These are phyloP conservation scores for Cottus gobio DNA, from an alignment of 2,113 vertebrate species.

Conservation along the genomic window DNA sequence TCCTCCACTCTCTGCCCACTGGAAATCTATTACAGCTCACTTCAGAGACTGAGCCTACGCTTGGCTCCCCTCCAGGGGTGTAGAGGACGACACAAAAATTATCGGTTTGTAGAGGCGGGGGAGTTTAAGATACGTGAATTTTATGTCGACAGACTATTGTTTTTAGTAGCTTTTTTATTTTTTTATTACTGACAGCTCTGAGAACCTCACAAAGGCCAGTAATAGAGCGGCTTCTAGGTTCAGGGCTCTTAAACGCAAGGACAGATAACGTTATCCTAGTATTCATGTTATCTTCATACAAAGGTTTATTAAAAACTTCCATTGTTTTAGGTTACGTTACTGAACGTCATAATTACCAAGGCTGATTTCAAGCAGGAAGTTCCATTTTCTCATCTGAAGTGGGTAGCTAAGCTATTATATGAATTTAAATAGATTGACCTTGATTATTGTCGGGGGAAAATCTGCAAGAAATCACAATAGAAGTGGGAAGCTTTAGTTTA, in stretches of 20 bases:
- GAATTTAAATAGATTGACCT: slow-evolving; percentile 44
- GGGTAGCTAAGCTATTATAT: slow-evolving; percentile 22
- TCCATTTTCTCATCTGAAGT: slow-evolving; percentile 58
- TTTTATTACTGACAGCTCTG: slow-evolving; percentile 40
- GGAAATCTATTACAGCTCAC: slow-evolving; percentile 70
- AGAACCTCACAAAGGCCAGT: slow-evolving; percentile 43
- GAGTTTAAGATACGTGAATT: slow-evolving; percentile 38
- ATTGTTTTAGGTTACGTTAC: slow-evolving; percentile 61
- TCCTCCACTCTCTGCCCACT: slow-evolving; percentile 65
- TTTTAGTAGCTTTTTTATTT: slow-evolving; percentile 35
- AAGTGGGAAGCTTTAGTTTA: neutral
- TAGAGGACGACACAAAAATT: slow-evolving; percentile 62
- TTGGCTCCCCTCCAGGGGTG: slow-evolving; percentile 64
- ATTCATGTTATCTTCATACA: slow-evolving; percentile 26
- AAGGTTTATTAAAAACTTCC: slow-evolving; percentile 55
- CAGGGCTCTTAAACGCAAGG: slow-evolving; percentile 62
- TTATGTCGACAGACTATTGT: slow-evolving; percentile 48
- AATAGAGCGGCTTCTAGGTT: slow-evolving; percentile 19
- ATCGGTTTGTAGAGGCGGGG: slow-evolving; percentile 27
- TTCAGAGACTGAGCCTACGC: slow-evolving; percentile 59
- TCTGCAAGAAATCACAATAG: slow-evolving; percentile 18
- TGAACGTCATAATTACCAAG: slow-evolving; percentile 26
- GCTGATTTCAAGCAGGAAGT: slow-evolving; percentile 54
- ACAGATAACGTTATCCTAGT: slow-evolving; percentile 71
- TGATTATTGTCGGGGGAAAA: slow-evolving; percentile 35